phyloP scores from a whole-genome alignment of 2,888 invertebrate species.

The Cantharis lateralis region DNA sequence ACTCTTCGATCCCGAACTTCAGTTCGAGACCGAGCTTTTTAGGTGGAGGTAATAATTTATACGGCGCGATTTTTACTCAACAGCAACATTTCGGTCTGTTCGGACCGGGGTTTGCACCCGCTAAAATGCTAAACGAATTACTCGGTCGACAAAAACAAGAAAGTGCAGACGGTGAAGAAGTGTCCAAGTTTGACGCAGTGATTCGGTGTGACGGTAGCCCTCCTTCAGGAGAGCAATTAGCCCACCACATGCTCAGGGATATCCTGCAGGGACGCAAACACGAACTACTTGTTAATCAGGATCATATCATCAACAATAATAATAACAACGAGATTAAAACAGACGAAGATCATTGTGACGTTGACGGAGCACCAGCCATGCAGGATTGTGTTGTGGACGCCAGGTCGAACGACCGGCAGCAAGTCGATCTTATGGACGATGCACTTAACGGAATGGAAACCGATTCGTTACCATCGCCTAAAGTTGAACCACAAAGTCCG shows the following conservation, averaged over 20 bases:
- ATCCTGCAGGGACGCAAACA: slow-evolving; percentile 89
- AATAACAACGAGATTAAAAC: slow-evolving; percentile 58
- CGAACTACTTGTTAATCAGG: slow-evolving; percentile 67
- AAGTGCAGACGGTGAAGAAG: slow-evolving; percentile 54
- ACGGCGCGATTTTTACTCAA: slow-evolving; percentile 84
- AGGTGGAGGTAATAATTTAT: slow-evolving; percentile 74
- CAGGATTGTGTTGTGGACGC: slow-evolving; percentile 70
- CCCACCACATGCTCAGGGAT: slow-evolving; percentile 87
- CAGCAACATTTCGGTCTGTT: slow-evolving; percentile 83
- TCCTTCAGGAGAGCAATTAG: slow-evolving; percentile 61
- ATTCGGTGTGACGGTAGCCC: slow-evolving; percentile 63
- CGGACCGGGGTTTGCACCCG: slow-evolving; percentile 83
- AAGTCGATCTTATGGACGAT: slow-evolving; percentile 63
- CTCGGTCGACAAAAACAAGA: slow-evolving; percentile 72
- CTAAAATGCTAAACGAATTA: slow-evolving; percentile 90
- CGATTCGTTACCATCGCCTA: slow-evolving; percentile 65
- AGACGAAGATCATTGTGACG: slow-evolving; percentile 38
- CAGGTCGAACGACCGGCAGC: slow-evolving; percentile 59
- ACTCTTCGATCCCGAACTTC: slow-evolving; percentile 79
- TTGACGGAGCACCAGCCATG: slow-evolving; percentile 45
- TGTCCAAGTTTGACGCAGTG: slow-evolving; percentile 52
- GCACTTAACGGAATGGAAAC: slow-evolving; percentile 66
- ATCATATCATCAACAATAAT: slow-evolving; percentile 57
- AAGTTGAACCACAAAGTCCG: slow-evolving; percentile 64
- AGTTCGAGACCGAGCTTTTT: slow-evolving; percentile 71